These are phyloP conservation scores for Sebastes kiyomatsui DNA, from an alignment of 2,797 vertebrate species.

Conservation along the genomic window DNA sequence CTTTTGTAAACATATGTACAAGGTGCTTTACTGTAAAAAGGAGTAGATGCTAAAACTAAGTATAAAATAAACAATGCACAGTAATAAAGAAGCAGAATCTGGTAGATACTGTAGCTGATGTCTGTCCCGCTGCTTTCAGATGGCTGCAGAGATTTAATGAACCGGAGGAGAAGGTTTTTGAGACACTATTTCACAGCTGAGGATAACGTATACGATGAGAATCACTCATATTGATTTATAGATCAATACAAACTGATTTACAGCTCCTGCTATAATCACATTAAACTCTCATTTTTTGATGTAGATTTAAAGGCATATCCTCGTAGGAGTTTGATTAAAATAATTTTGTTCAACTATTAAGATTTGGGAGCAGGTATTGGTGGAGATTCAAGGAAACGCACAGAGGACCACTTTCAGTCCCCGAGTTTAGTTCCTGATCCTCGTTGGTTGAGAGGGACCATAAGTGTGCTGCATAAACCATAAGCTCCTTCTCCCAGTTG, in stretches of 20 bases:
- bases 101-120: neutral
- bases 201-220: neutral
- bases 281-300: neutral
- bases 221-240: neutral
- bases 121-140: neutral
- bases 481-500: neutral
- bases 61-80: neutral
- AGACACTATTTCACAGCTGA: neutral
- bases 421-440: neutral
- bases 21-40: neutral
- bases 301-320: neutral
- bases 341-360: no score
- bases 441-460: neutral
- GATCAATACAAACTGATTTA: neutral
- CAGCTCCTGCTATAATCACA: neutral
- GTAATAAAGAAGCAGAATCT: neutral
- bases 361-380: no score
- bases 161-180: neutral
- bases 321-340: no score
- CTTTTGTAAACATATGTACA: neutral
- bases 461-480: neutral
- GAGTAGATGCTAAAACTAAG: neutral
- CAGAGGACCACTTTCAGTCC: neutral
- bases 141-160: neutral
- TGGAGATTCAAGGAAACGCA: neutral